These are phyloP conservation scores for Lagopus leucura DNA, from an alignment of 2,113 vertebrate genomes.

Conservation along the genomic window DNA sequence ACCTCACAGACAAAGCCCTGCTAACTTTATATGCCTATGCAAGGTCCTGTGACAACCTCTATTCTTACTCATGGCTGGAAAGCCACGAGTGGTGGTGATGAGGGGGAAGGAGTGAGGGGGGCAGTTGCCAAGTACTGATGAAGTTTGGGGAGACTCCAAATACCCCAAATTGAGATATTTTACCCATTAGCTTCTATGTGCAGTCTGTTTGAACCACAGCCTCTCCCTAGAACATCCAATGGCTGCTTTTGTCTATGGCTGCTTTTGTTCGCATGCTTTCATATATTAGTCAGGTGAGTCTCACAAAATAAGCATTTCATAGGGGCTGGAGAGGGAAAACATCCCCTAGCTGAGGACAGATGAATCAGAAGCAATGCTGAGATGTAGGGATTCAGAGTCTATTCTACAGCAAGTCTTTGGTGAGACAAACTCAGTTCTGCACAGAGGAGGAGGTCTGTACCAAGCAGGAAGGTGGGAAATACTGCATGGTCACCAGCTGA, in stretches of 20 bases:
- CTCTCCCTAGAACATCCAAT: not conserved
- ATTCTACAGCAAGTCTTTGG: not conserved
- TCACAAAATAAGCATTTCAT: not conserved
- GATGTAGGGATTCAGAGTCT: not conserved
- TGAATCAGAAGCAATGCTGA: not conserved
- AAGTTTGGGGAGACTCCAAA: not conserved
- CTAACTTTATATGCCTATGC: not conserved
- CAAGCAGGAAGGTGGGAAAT: not conserved
- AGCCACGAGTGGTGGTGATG: accelerated
- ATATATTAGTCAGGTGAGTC: not conserved
- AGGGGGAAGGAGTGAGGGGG: accelerated
- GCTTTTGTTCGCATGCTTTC: not conserved
- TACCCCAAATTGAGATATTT: not conserved
- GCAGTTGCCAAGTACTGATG: not conserved
- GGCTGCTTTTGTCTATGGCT: not conserved
- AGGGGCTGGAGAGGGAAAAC: not conserved
- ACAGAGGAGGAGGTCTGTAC: not conserved
- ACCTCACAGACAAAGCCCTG: not conserved
- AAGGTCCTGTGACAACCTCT: not conserved
- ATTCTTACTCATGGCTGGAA: not conserved
- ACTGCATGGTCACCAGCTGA: not conserved
- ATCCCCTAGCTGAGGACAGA: accelerated
- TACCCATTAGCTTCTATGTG: not conserved
- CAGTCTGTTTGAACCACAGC: not conserved
- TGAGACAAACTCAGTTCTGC: accelerated